Percentiles rank a stretch among this genome's conserved stretches.
Conservation (phyloP, 2,113 vertebrate genomes). For the Willisornis vidua region DNA sequence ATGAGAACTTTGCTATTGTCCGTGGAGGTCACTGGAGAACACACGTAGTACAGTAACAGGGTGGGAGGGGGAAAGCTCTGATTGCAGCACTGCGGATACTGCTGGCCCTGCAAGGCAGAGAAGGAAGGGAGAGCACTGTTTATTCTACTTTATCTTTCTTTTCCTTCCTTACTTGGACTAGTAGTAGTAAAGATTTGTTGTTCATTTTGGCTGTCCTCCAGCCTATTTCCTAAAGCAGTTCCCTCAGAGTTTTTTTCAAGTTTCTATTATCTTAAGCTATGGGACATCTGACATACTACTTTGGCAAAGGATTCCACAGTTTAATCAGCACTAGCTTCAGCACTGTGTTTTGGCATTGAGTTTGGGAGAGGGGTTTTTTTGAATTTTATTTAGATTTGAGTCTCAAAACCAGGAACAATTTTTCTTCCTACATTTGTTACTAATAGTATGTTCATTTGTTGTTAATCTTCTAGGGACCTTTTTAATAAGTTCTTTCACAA, state of each 20-base stretch:
- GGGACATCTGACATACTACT: conserved; percentile 11
- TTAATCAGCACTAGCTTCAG: background rate
- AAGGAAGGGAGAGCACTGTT: conserved; percentile 6
- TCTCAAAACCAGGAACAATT: background rate
- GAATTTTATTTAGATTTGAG: background rate
- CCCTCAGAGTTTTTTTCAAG: background rate
- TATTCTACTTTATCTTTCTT: conserved; percentile 27
- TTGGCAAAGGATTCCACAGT: background rate
- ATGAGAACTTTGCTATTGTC: background rate
- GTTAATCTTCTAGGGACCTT: background rate
- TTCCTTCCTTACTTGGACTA: conserved; percentile 13
- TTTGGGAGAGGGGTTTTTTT: background rate
- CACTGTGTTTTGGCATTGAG: background rate
- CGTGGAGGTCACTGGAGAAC: background rate
- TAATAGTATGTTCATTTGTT: background rate
- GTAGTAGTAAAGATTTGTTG: background rate
- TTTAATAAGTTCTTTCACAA: background rate
- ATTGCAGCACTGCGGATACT: background rate
- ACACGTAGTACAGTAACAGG: rapidly evolving
- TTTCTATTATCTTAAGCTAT: conserved; percentile 6
- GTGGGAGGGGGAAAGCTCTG: background rate
- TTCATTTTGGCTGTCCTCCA: conserved; percentile 28
- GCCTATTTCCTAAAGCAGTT: background rate
- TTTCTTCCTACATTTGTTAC: background rate
- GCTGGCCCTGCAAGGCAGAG: background rate